Evolutionary conservation across 2,888 invertebrate species (phyloP).

Genomic region (Aromia moschata): DNA sequence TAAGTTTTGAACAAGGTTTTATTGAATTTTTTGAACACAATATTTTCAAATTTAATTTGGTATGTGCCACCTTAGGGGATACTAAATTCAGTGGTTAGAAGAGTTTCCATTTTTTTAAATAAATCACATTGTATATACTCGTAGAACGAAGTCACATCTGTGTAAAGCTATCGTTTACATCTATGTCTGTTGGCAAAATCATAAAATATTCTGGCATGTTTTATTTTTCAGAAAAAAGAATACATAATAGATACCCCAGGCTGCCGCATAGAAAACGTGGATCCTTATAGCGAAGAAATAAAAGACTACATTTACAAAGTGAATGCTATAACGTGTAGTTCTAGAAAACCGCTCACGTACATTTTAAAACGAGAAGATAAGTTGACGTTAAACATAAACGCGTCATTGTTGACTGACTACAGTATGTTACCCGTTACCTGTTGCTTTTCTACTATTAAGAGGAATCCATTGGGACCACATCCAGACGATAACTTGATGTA

Average conservation of each 20-base stretch:
- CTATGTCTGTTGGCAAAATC: too few species aligned
- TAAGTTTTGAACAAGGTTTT: too few species aligned
- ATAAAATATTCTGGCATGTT: too few species aligned
- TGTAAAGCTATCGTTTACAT: too few species aligned
- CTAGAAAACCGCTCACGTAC: constrained; percentile 28
- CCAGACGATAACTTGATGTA: constrained; percentile 31
- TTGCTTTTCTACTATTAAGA: constrained; percentile 25
- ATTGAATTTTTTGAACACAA: too few species aligned
- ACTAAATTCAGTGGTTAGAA: too few species aligned
- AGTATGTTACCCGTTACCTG: constrained; percentile 24
- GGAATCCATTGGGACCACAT: constrained; percentile 21
- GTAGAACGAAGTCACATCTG: too few species aligned
- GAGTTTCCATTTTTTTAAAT: too few species aligned
- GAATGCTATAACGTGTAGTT: constrained; percentile 23
- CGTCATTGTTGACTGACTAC: constrained; percentile 14
- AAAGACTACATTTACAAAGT: constrained; percentile 23
- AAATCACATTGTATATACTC: too few species aligned
- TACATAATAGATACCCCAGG: constrained; percentile 33
- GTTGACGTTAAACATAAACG: constrained; percentile 26
- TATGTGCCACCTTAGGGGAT: too few species aligned
- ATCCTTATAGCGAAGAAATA: constrained; percentile 30
- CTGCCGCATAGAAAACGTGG: constrained; percentile 30
- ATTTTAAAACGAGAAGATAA: constrained; percentile 1
- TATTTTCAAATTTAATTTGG: too few species aligned
- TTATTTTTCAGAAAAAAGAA: too few species aligned